phyloP scores from a whole-genome alignment of 1,140 invertebrate species.

The Heliconius himera region DNA sequence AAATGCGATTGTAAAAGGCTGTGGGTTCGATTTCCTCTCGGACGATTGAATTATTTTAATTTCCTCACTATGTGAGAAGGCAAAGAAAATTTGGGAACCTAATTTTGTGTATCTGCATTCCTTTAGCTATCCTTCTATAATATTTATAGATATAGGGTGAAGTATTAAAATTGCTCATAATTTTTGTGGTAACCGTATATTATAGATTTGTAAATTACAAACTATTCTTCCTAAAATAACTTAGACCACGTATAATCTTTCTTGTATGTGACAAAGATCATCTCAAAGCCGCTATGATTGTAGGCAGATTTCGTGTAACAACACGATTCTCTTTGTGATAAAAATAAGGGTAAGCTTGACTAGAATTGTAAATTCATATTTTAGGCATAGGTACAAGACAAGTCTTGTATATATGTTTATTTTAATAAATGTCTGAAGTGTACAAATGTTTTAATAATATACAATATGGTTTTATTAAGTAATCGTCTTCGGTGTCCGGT shows the following conservation, averaged over 20 bases:
- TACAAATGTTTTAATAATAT: too few relatives aligned
- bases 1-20: too few relatives aligned
- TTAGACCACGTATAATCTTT: not conserved
- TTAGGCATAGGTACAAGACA: not conserved
- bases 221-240: not conserved
- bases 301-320: slow-evolving; percentile 63
- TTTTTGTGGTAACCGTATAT: not conserved
- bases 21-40: too few relatives aligned
- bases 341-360: slow-evolving; percentile 54
- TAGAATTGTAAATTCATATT: slow-evolving; percentile 49
- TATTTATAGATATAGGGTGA: too few relatives aligned
- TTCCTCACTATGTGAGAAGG: too few relatives aligned
- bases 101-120: too few relatives aligned
- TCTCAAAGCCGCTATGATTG: slow-evolving; percentile 40
- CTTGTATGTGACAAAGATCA: slow-evolving; percentile 52
- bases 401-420: not conserved
- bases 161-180: too few relatives aligned
- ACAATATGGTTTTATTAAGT: too few relatives aligned
- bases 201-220: not conserved
- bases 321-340: slow-evolving; percentile 63
- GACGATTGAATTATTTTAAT: too few relatives aligned
- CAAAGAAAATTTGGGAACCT: too few relatives aligned
- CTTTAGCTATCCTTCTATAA: too few relatives aligned
- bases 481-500: too few relatives aligned
- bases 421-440: not conserved